Base-by-base conservation (phyloP, 2,797 vertebrate genomes). In the Remorina albescens region DNA sequence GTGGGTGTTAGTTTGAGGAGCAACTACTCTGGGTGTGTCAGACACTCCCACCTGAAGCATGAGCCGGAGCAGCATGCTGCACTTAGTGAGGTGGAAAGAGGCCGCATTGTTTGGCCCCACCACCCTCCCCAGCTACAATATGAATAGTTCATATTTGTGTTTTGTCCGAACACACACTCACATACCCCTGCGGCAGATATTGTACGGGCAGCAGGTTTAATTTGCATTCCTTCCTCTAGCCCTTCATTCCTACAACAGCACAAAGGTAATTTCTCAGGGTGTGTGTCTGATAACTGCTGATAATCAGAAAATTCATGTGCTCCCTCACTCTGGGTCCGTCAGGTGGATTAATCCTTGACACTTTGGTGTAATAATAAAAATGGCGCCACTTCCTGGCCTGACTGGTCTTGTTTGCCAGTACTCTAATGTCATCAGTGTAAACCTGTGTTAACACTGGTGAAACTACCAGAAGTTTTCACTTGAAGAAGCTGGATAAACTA, bases 21-120 rank as follows among this genome's bases (percentile, higher is more conserved):
- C 86, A 69, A 68, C 84, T 70, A 55, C 26, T 47, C 15, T 79
- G 86, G 91, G 92, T 81, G 94, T 4, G 16, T 39, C 55, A 1
- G 79, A 82, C 92, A 90, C 93, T 89, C 93, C 91, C 81, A 76
- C 77, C 0, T 36, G 61, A 92, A 87, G 91, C 88, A 93, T 90
- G 91, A 91, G 76, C 64, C 80, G 6, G 60, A 76, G 75, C 80
- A 66, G 50, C 80, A 71, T 78, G 76, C 77, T 79, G 64, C 16
- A 18, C 77, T 2, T 1, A 23, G 32, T 57, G 34, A 71, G 3
- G 69, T 13, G 36, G 50, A 49, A 76, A 64, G 25, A 32, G 63
- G 4, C 54, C 15, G 0, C 56, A 67, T 68, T 80, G 70, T 71
- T 61, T 2, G 12, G 30, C 57, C 63, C 28, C 37, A 12, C 2